Conservation (phyloP, 2,113 vertebrate species). For the Chaenocephalus aceratus region DNA sequence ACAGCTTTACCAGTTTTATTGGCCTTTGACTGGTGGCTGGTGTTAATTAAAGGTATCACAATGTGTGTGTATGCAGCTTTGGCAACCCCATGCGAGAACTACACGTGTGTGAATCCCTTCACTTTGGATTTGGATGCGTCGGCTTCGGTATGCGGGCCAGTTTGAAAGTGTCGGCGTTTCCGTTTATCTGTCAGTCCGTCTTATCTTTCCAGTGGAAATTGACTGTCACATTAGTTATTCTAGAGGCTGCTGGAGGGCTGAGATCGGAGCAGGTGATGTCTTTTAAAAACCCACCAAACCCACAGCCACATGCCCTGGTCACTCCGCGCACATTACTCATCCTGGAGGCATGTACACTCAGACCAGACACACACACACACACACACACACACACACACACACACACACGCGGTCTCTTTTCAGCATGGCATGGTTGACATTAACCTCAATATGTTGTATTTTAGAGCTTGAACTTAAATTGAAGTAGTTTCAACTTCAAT, state of each 20-base stretch:
- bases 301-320: conserved; percentile 78
- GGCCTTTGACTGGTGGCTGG: conserved; percentile 13
- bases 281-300: conserved; percentile 77
- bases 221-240: conserved; percentile 73
- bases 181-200: conserved; percentile 46
- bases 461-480: background rate
- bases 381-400: background rate
- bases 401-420: background rate
- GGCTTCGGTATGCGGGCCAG: background rate
- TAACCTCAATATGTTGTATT: conserved; percentile 12
- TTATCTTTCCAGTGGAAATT: conserved; percentile 71
- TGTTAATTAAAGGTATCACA: conserved; percentile 40
- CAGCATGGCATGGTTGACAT: background rate
- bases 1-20: background rate
- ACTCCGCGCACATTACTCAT: conserved; percentile 75
- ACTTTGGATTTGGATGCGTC: conserved; percentile 28
- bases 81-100: conserved; percentile 36
- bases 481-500: no score
- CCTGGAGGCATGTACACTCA: conserved; percentile 53
- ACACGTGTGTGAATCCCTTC: conserved; percentile 18
- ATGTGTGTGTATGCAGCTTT: conserved; percentile 29
- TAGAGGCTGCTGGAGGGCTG: conserved; percentile 65
- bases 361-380: conserved; percentile 4
- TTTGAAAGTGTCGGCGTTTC: background rate
- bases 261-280: conserved; percentile 78